Base-by-base conservation (phyloP, 2,888 invertebrate species). In the Tupiocoris notatus region DNA sequence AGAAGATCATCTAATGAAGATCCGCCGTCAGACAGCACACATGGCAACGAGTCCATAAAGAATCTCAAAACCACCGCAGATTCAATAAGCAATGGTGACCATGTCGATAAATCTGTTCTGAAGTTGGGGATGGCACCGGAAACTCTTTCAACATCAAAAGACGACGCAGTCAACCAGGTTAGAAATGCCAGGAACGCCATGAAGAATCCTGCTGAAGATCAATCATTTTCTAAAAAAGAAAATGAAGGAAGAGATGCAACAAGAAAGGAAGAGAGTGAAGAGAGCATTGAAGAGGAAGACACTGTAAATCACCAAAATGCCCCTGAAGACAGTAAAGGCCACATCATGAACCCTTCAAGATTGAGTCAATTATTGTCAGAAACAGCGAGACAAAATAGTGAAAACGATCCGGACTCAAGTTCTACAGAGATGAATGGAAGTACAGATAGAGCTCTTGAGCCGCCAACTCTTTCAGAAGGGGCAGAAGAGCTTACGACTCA, bases 1-100 rank as follows among this genome's bases (percentile, higher is more conserved):
- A 75, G 62, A 22, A 71, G 78, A 62, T 75, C 78, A 1, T 23
- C 68, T 17, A 56, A 59, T 24, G 71, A 71, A 56, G 70, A 76
- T 2, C 56, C 61, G 24, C 62, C 57, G 2, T 22, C 57, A 23
- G 21, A 12, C 17, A 1, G 21, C 9, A 7, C 21, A 22, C 39
- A 7, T 17, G 39, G 17, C 6, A 20, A 23, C 0, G 68, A 68
- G n/a, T 23, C 22, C 1, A 22, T 23, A 24, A 39, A 3, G 39
- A n/a, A n/a, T n/a, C 39, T 39, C 6, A 39, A 39, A 39, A 3
- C 3, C 39, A 39, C 59, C 59, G 59, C 16, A 3, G 59, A 59
- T 18, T 59, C 6, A 39, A n/a, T n/a, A n/a, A n/a, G n/a, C n/a
- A n/a, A n/a, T 39, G 39, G 39, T 12, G 39, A 12, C 39, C 3